These are phyloP conservation scores for Parochlus steinenii DNA, from an alignment of 2,888 invertebrate species.

Conservation along the genomic window DNA sequence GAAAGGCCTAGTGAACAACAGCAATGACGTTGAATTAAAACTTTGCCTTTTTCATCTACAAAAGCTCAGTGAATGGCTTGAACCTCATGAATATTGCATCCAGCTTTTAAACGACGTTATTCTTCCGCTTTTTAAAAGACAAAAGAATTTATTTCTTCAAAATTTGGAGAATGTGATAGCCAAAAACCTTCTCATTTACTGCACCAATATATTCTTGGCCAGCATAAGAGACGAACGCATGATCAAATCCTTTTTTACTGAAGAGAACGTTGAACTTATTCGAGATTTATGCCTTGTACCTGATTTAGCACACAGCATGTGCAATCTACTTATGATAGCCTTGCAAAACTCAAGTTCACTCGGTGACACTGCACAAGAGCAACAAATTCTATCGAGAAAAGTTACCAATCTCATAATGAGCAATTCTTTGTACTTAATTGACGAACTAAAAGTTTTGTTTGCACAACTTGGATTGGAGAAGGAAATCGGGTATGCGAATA, in stretches of 20 bases:
- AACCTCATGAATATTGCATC: too few relatives aligned
- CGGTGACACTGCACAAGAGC: constrained; percentile 23
- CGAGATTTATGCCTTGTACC: constrained; percentile 24
- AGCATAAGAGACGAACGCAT: constrained; percentile 26
- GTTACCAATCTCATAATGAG: constrained; percentile 24
- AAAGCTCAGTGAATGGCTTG: not conserved
- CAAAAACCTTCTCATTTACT: constrained; percentile 19
- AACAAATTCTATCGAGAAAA: constrained; percentile 20
- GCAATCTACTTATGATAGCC: constrained; percentile 28
- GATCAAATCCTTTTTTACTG: constrained; percentile 26
- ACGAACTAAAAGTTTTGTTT: constrained; percentile 13
- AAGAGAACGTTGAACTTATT: constrained; percentile 25
- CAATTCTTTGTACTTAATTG: constrained; percentile 12
- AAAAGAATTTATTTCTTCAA: constrained; percentile 17
- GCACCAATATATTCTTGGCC: constrained; percentile 25
- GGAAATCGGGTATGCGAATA: not conserved
- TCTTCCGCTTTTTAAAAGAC: constrained; percentile 24
- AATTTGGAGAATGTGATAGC: not conserved
- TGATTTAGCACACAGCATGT: constrained; percentile 23
- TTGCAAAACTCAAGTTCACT: constrained; percentile 25
- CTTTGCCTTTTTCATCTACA: not conserved
- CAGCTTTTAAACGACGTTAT: constrained; percentile 25
- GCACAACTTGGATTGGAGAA: constrained; percentile 2
- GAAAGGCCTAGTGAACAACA: not conserved
- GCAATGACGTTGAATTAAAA: constrained; percentile 5